Evolutionary conservation across 2,888 invertebrate species (phyloP).

Genomic region (Cylloceria caligata): DNA sequence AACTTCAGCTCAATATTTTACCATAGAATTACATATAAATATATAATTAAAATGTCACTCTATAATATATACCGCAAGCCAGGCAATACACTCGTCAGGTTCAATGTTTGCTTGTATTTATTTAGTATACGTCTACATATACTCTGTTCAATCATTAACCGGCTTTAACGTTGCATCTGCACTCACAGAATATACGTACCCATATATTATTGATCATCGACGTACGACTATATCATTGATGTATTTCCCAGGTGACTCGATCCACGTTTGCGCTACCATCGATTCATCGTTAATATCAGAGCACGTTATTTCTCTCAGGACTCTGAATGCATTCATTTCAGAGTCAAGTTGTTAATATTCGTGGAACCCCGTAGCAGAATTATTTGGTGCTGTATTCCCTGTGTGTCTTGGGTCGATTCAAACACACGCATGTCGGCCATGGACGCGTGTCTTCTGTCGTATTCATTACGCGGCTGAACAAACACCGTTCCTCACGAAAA

Average conservation of each 20-base stretch:
- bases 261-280: slow-evolving; percentile 27
- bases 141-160: not conserved
- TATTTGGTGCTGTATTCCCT: too few relatives aligned
- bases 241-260: slow-evolving; percentile 52
- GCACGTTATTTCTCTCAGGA: slow-evolving; percentile 57
- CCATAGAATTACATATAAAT: not conserved
- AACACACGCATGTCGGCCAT: not conserved
- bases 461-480: slow-evolving; percentile 14
- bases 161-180: not conserved
- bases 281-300: slow-evolving; percentile 51
- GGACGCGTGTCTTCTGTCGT: not conserved
- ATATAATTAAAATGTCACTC: not conserved
- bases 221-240: slow-evolving; percentile 2
- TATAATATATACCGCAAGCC: not conserved
- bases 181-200: not conserved
- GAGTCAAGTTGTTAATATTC: not conserved
- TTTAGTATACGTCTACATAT: not conserved
- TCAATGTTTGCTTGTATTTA: not conserved
- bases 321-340: slow-evolving; percentile 17
- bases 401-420: slow-evolving; percentile 20
- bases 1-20: not conserved
- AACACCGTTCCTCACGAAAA: not conserved
- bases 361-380: slow-evolving; percentile 63
- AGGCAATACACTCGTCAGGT: not conserved
- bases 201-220: slow-evolving; percentile 43